Evolutionary conservation across 2,888 invertebrate genomes (phyloP), one percentile per base, ranked within the genome.

Genomic region (Griposia aprilina): DNA sequence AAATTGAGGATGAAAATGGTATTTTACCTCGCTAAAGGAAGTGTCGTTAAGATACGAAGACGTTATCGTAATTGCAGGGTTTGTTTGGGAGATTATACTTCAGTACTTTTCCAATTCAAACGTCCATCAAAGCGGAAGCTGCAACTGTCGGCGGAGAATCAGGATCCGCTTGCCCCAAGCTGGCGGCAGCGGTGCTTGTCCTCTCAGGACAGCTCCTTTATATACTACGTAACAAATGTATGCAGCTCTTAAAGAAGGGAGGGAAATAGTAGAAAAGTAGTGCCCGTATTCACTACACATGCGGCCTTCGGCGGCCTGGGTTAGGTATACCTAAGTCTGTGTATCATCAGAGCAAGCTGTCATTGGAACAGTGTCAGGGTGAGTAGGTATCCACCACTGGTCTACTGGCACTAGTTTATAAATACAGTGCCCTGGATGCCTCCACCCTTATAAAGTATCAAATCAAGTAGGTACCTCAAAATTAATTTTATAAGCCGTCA

Each of bases 401-500:
- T 23, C 30, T 48, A 55, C 6, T 15, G 11, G 17, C 17, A 36
- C 30, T 8, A 5, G 17, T 20, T 57, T n/a, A 11, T 62, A 26
- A 36, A 55, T 48, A 55, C n/a, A 26, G 62, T 48, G 7, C 7
- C 20, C 20, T 45, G 26, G 30, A 13, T 60, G 13, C 15, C 11
- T 10, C 11, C 20, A 30, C 59, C 52, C 23, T 7, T 17, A 26
- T 17, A 10, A 26, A 62, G 1, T n/a, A 41, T 63, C 10, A 65
- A 57, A 30, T 74, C 30, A 36, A 3, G 10, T 57, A 74, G 8
- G 0, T 87, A 95, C 95, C 92, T 95, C 95, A 83, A 91, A 92
- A 85, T 92, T 91, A 7, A 96, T 93, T 86, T 94, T 95, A 81
- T 93, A 90, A 4, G 94, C 95, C 1, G 95, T 93, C 78, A 88